Conservation (phyloP, 2,888 invertebrate species). For the Drosophila nigritarsus region DNA sequence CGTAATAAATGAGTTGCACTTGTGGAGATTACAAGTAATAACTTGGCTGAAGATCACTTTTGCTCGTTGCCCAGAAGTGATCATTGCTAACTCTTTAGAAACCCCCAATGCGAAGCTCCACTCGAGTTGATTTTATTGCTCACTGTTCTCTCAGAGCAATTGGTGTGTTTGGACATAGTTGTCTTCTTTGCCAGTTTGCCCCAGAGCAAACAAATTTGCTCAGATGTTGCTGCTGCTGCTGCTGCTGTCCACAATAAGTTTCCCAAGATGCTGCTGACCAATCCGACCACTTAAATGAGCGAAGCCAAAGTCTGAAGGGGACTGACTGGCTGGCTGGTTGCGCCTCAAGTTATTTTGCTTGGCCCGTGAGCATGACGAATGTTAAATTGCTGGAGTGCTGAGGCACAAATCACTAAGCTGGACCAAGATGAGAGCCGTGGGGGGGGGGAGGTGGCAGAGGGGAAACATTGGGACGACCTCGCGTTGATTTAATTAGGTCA, state of each 20-base stretch:
- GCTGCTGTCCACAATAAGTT: slow-evolving; percentile 34
- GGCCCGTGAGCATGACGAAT: slow-evolving; percentile 75
- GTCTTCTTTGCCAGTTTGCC: slow-evolving; percentile 34
- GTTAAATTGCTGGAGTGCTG: slow-evolving; percentile 66
- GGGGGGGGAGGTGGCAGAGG: background rate
- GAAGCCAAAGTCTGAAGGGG: slow-evolving; percentile 7
- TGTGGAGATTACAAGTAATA: slow-evolving; percentile 24
- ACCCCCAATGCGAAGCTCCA: slow-evolving; percentile 12
- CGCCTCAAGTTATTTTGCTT: slow-evolving; percentile 64
- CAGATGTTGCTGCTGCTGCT: background rate
- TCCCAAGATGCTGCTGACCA: slow-evolving; percentile 62
- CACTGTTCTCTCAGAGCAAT: slow-evolving; percentile 1
- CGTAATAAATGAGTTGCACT: slow-evolving; percentile 34
- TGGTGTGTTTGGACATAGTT: slow-evolving; percentile 39
- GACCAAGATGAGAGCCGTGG: background rate
- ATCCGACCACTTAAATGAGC: slow-evolving; percentile 49
- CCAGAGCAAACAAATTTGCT: slow-evolving; percentile 53
- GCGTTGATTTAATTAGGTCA: slow-evolving; percentile 79
- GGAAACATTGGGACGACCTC: slow-evolving; percentile 49
- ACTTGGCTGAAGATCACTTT: slow-evolving; percentile 37
- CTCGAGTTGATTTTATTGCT: slow-evolving; percentile 5
- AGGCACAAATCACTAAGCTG: slow-evolving; percentile 30
- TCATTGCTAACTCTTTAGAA: slow-evolving; percentile 30
- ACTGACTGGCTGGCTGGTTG: slow-evolving; percentile 5
- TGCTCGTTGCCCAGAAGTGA: slow-evolving; percentile 23